Conservation (phyloP, 2,888 invertebrate genomes). For the Cantharis nigra region DNA sequence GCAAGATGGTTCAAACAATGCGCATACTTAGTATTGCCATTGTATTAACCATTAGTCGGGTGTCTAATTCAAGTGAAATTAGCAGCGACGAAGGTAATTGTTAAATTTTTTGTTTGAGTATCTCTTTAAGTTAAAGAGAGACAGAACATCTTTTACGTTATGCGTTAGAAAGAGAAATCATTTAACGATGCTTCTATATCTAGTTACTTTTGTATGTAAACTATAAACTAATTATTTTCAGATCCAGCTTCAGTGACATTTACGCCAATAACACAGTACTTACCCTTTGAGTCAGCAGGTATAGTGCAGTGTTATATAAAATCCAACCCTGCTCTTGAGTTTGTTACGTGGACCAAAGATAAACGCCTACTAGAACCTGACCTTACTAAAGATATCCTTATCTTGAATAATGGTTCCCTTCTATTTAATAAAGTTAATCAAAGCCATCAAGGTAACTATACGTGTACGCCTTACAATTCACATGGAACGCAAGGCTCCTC, state of each 20-base stretch:
- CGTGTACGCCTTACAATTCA: slow-evolving; percentile 93
- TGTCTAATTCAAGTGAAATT: no score
- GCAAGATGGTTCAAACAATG: no score
- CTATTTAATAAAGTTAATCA: slow-evolving; percentile 89
- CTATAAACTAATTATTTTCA: slow-evolving; percentile 54
- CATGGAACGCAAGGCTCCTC: slow-evolving; percentile 94
- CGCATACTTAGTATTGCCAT: no score
- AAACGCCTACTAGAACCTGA: slow-evolving; percentile 90
- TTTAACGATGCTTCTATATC: no score
- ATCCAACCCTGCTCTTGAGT: slow-evolving; percentile 93
- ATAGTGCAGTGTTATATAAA: slow-evolving; percentile 96
- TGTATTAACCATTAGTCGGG: no score
- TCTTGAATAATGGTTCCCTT: slow-evolving; percentile 92
- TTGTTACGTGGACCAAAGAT: slow-evolving; percentile 97
- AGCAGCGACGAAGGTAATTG: slow-evolving; percentile 41
- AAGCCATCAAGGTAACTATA: slow-evolving; percentile 91
- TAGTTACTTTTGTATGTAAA: no score
- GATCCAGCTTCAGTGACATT: slow-evolving; percentile 96
- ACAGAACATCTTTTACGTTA: no score
- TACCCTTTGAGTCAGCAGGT: slow-evolving; percentile 90
- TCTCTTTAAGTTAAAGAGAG: no score
- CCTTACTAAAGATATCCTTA: slow-evolving; percentile 89
- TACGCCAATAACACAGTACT: slow-evolving; percentile 92
- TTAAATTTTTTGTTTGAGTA: no score
- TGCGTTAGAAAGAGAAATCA: no score